phyloP scores from a whole-genome alignment of 2,113 vertebrate genomes.

The Petaurus breviceps region DNA sequence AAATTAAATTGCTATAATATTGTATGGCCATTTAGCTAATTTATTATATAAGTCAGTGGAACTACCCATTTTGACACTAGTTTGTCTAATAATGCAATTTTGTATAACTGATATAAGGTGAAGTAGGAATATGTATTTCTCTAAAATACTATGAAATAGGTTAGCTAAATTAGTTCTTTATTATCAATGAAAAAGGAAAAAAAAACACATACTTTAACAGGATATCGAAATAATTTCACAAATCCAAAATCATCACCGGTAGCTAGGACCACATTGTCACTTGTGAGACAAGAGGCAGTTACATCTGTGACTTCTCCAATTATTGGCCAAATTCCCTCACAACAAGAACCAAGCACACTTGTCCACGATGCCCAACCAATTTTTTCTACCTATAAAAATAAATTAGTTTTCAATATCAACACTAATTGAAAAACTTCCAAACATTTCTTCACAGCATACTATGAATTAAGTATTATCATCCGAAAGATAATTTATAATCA shows the following conservation, averaged over 20 bases:
- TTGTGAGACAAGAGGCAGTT: conserved; percentile 93
- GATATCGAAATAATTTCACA: conserved; percentile 96
- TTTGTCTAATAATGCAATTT: neutral
- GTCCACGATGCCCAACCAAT: conserved; percentile 98
- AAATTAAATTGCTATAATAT: neutral
- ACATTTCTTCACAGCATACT: neutral
- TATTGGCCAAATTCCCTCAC: conserved; percentile 96
- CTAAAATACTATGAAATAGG: neutral
- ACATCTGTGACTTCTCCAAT: conserved; percentile 96
- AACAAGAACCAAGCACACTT: conserved; percentile 93
- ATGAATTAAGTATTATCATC: neutral
- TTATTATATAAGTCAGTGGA: neutral
- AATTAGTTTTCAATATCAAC: conserved; percentile 19
- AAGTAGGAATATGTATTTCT: neutral
- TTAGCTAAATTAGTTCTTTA: conserved; percentile 10
- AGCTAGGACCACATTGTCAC: conserved; percentile 92
- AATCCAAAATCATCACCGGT: conserved; percentile 99
- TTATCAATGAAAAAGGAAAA: conserved; percentile 38
- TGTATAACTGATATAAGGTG: neutral
- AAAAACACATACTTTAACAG: conserved; percentile 91
- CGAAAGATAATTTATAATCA: neutral
- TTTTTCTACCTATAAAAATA: conserved; percentile 92
- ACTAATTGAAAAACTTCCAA: conserved; percentile 35
- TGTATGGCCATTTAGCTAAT: neutral
- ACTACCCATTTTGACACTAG: neutral